Conservation (phyloP, 2,113 vertebrate genomes). For the Apeltes quadracus region DNA sequence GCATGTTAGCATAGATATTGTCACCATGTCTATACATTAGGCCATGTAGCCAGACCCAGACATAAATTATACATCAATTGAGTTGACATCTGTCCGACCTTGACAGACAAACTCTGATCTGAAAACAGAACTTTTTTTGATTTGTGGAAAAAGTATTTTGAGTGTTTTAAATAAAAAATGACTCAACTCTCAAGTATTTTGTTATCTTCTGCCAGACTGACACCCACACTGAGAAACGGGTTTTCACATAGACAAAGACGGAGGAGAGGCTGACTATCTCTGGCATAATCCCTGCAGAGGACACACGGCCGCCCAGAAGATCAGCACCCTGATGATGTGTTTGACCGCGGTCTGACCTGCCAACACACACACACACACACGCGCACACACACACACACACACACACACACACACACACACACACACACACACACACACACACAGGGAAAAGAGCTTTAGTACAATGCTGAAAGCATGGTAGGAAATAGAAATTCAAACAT, state of each 20-base stretch:
- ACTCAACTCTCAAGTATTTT: too few relatives aligned
- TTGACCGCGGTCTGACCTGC: conserved; percentile 19
- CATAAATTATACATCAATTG: too few relatives aligned
- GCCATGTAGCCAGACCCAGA: too few relatives aligned
- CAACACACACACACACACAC: background rate
- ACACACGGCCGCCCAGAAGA: conserved; percentile 18
- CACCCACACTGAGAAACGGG: conserved; percentile 14
- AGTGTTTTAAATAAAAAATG: too few relatives aligned
- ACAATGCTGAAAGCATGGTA: background rate
- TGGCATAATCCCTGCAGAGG: conserved; percentile 43
- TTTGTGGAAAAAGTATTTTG: too few relatives aligned
- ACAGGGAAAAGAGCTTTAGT: background rate
- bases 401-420: background rate
- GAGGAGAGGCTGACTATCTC: conserved; percentile 6
- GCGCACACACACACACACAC: background rate
- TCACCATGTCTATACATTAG: too few relatives aligned
- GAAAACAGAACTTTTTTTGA: too few relatives aligned
- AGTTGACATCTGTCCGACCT: too few relatives aligned
- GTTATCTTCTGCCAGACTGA: background rate
- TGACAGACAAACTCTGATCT: too few relatives aligned
- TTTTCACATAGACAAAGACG: background rate
- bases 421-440: too few relatives aligned
- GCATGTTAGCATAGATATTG: too few relatives aligned
- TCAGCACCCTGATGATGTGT: conserved; percentile 26
- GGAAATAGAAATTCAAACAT: conserved; percentile 19